Evolutionary conservation across 1,140 invertebrate genomes (phyloP), one percentile per base, ranked within the genome.

Genomic region (Drosophila takahashii): DNA sequence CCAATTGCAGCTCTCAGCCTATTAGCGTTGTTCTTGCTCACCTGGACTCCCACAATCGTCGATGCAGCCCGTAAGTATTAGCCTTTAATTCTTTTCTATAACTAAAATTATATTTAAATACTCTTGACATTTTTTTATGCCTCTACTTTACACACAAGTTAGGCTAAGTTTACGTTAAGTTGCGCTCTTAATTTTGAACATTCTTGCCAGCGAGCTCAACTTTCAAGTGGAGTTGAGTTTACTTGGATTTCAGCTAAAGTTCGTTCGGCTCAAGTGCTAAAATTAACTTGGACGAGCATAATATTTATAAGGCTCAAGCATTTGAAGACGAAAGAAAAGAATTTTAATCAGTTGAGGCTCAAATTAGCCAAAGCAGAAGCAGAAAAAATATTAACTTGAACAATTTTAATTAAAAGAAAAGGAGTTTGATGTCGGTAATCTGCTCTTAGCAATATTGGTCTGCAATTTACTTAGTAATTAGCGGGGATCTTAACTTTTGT

Each of bases 1-100:
- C 73, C 78, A 74, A 57, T 89, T 86, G 90, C 90, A 86, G 77
- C 77, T 58, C 77, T 56, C 61, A 72, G 84, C 51, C 62, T 91
- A 37, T 54, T 81, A 75, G 83, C 58, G 74, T 76, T 79, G 69
- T 79, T 91, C 77, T 76, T 91, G 61, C 78, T 86, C 72, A 77
- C 79, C 76, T 90, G 90, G 90, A 74, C 72, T 44, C 87, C 90
- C 70, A 37, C 48, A 67, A 50, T 65, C 72, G 80, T 90, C 58
- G 84, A 92, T 91, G 90, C 90, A 90, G 84, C 83, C 90, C 90
- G 90, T 92, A 73, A 92, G 90, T 91, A 92, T 54, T 76, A 85
- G 18, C 37, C 11, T 45, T 36, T 27, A 36, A 58, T 13, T 50
- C 13, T 11, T 18, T 18, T 34, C 44, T 34, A 0, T 50, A 56